phyloP scores from a whole-genome alignment of 2,797 vertebrate species.

The Urocyon cinereoargenteus region DNA sequence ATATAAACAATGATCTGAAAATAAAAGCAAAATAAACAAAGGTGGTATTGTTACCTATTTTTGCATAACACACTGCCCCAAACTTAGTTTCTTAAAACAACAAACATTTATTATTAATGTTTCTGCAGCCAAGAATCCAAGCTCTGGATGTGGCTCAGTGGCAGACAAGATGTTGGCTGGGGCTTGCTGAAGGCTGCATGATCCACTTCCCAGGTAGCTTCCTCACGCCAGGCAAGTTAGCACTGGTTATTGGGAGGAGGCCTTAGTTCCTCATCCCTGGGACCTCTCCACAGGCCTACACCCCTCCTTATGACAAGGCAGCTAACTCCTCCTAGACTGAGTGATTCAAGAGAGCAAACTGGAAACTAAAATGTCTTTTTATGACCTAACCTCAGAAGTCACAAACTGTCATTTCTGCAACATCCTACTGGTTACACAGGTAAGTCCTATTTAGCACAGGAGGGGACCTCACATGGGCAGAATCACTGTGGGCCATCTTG shows the following conservation, averaged over 20 bases:
- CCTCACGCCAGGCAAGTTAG: background rate
- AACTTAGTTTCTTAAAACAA: background rate
- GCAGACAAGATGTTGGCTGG: background rate
- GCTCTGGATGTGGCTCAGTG: background rate
- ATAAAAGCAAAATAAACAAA: background rate
- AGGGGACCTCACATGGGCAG: background rate
- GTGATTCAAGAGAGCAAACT: background rate
- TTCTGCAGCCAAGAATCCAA: background rate
- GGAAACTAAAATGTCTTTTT: background rate
- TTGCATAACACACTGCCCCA: background rate
- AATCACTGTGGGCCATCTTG: background rate
- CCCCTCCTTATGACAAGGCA: background rate
- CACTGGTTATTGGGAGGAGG: background rate
- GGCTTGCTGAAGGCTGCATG: background rate
- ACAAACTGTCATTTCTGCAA: background rate
- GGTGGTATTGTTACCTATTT: background rate
- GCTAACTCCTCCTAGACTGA: background rate
- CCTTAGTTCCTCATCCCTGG: background rate
- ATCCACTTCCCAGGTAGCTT: background rate
- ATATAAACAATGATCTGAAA: conserved; percentile 4
- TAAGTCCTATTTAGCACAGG: background rate
- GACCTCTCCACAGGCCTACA: background rate
- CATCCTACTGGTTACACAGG: background rate
- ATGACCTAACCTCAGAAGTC: background rate
- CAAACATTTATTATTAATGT: background rate